Conservation (phyloP, 2,888 invertebrate genomes). For the Xestobium rufovillosum region DNA sequence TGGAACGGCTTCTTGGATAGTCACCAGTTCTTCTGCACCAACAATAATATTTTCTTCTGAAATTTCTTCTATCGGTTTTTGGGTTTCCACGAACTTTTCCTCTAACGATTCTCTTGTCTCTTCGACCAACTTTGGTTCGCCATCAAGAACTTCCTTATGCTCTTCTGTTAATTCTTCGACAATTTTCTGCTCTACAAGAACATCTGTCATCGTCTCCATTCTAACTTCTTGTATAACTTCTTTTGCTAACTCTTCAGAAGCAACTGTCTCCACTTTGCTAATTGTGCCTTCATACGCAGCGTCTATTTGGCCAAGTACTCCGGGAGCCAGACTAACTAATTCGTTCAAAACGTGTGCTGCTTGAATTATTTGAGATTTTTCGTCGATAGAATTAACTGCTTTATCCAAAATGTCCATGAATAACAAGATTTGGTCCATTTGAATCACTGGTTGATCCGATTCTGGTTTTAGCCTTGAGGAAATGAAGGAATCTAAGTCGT, state of each 20-base stretch:
- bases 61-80: no score
- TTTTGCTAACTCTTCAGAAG: no score
- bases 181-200: conserved; percentile 10
- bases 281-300: conserved; percentile 24
- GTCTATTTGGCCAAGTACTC: conserved; percentile 31
- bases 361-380: conserved; percentile 26
- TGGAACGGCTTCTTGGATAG: no score
- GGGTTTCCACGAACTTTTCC: no score
- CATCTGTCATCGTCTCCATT: conserved; percentile 17
- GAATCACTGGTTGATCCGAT: conserved; percentile 12
- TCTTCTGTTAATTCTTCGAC: conserved; percentile 8
- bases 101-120: no score
- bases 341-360: conserved; percentile 27
- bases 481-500: conserved; percentile 27
- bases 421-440: conserved; percentile 25
- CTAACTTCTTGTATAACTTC: conserved; percentile 26
- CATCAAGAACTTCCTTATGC: conserved; percentile 5
- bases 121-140: no score
- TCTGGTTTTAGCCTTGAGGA: conserved; percentile 20
- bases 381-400: conserved; percentile 25
- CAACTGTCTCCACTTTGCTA: no score
- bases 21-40: no score
- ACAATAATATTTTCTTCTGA: no score
- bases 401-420: conserved; percentile 27
- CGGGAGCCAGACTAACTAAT: conserved; percentile 28